Evolutionary conservation across 2,797 vertebrate genomes (phyloP).

Genomic region (Cyprinella venusta): DNA sequence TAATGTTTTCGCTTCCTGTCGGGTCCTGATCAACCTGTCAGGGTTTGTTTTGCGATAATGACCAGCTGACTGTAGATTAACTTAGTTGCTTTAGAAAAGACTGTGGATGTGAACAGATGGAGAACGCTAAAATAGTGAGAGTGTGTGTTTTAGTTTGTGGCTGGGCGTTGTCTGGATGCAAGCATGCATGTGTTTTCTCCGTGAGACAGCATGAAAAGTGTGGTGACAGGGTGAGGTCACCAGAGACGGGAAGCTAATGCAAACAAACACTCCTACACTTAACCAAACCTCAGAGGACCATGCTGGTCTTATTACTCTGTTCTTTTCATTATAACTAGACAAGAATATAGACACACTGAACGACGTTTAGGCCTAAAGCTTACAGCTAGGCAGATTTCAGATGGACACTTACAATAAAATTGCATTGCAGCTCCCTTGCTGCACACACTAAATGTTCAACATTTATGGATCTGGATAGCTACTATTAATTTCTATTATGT

Average conservation of each 20-base stretch:
- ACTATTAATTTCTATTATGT: constrained; percentile 20
- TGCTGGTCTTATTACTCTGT: constrained; percentile 26
- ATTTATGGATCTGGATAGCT: constrained; percentile 19
- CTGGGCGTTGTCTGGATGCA: constrained; percentile 44
- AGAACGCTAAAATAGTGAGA: constrained; percentile 22
- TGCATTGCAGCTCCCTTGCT: background rate
- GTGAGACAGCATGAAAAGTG: constrained; percentile 51
- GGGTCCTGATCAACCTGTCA: constrained; percentile 1
- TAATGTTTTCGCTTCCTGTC: background rate
- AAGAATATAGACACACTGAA: constrained; percentile 51
- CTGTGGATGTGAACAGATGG: constrained; percentile 39
- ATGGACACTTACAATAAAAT: constrained; percentile 37
- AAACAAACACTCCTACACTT: constrained; percentile 48
- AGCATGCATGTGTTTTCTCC: constrained; percentile 34
- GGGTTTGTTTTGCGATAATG: constrained; percentile 16
- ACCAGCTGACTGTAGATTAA: background rate
- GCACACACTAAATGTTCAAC: constrained; percentile 7
- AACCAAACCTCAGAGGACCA: constrained; percentile 34
- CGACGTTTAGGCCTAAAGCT: constrained; percentile 54
- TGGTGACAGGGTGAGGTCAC: constrained; percentile 52
- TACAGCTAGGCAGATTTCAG: constrained; percentile 18
- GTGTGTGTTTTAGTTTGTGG: constrained; percentile 42
- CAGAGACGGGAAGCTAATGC: constrained; percentile 39
- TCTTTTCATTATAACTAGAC: constrained; percentile 51
- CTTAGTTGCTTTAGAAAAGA: constrained; percentile 22